Base-by-base conservation (phyloP, 1,140 invertebrate genomes). In the Drosophila setifemur region DNA sequence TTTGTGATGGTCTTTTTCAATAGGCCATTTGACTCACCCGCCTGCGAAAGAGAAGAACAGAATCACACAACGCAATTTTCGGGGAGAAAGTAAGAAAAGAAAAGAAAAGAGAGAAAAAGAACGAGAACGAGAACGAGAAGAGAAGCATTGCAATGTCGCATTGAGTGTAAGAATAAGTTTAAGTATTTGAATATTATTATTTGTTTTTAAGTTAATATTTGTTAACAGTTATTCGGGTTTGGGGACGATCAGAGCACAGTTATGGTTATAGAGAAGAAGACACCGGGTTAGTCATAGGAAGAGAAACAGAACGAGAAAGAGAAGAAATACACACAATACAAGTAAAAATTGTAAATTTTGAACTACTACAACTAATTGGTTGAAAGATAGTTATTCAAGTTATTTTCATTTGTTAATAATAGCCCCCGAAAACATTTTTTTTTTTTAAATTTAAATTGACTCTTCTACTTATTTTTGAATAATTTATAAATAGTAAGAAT, bases 1-100 rank as follows among this genome's bases (percentile, higher is more conserved):
- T 94, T 93, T 72, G 93, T 93, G 88, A 94, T 94, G 81, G 94
- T 94, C 89, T 94, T 94, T 91, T 93, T 93, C 73, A 94, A 91
- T 89, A 94, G 92, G 85, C 93, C 92, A 87, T 88, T 90, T 83
- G 89, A 90, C 90, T 90, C 87, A 90, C 89, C 90, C 89, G 90
- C 88, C 90, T 90, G 90, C 63, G 79, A 88, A 88, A 89, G 68
- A 88, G 57, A 90, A 90, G 74, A 90, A 68, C 73, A 78, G 81
- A 83, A 77, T 79, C 53, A 90, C 89, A 81, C 58, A 52, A 86
- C 71, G 60, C 75, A 72, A 67, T 45, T 70, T 21, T 50, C 18
- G 3, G 21, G 12, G 9, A 72, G 52, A 61, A 71, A 77, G 57
- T 39, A 26, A 61, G 47, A 74, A 33, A 71, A 58, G 50, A 68